Evolutionary conservation across 2,797 vertebrate species (phyloP), one percentile per base, ranked within the genome.

Genomic region (Phataginus tricuspis): DNA sequence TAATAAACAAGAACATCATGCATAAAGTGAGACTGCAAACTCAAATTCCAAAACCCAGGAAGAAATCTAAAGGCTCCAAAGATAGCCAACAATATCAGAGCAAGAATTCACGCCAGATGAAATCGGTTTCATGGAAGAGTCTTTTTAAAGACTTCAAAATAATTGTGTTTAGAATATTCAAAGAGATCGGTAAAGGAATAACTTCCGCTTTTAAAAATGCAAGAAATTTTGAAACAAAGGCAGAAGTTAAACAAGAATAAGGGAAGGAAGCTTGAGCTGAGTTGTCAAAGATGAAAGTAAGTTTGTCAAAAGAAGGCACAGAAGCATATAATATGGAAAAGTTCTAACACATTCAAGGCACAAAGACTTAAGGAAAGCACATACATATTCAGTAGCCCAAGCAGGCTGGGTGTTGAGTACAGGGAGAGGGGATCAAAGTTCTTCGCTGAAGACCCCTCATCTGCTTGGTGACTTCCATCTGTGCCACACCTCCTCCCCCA

Each of bases 101-200:
- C 7, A 34, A 16, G 42, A 93, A 84, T 63, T 68, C 59, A 87
- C 39, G 80, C 21, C 49, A 68, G 64, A 49, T 29, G 59, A 95
- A 74, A 42, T 66, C 49, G 79, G 69, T 34, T n/a, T 77, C 45
- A 74, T 0, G 16, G 13, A 77, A 34, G 0, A 90, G 19, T 85
- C 71, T 89, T 87, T 51, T 57, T 88, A 34, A 77, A 88, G 42
- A 68, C 37, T 64, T 88, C 42, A 90, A 82, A 84, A 59, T 45
- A 84, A 68, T 49, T 66, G 3, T 25, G 7, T 78, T 77, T 75
- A 74, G 53, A 69, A 59, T 86, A 92, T 42, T 94, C 57, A 91
- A 92, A 78, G 69, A 86, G 10, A 13, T 72, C 61, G 79, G 57
- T 69, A 31, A 85, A 86, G 37, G n/a, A 86, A 61, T 66, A 55